These are phyloP conservation scores for Brachystomella parvula DNA, from an alignment of 1,140 invertebrate species.

Conservation along the genomic window DNA sequence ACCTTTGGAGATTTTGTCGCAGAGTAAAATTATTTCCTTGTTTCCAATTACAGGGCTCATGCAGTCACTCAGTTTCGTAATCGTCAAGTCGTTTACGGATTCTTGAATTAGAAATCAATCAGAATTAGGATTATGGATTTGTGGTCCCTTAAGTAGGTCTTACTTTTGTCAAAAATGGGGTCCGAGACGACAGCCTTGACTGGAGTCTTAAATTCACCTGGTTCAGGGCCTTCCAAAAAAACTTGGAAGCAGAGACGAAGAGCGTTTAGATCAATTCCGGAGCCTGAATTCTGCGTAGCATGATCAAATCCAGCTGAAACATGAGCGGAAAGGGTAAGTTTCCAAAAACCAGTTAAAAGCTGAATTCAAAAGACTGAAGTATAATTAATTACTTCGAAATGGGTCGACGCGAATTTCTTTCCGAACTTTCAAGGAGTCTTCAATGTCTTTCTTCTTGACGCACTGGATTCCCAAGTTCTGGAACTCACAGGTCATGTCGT, in stretches of 20 bases:
- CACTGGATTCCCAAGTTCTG: constrained; percentile 93
- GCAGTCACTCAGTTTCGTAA: constrained; percentile 75
- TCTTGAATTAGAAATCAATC: constrained; percentile 50
- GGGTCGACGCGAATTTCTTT: constrained; percentile 87
- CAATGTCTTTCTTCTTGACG: constrained; percentile 90
- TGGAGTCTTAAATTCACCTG: constrained; percentile 68
- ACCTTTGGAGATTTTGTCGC: constrained; percentile 75
- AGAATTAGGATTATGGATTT: not conserved
- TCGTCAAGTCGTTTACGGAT: constrained; percentile 83
- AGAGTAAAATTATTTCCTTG: constrained; percentile 81
- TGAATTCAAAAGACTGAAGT: no score
- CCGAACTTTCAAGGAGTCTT: constrained; percentile 69
- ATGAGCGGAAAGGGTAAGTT: no score
- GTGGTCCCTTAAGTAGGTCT: constrained; percentile 42
- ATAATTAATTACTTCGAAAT: constrained; percentile 83
- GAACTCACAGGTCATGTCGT: constrained; percentile 71
- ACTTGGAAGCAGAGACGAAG: constrained; percentile 93
- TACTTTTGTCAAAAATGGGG: constrained; percentile 90
- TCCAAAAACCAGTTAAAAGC: no score
- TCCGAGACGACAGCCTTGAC: constrained; percentile 79
- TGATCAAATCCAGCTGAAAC: constrained; percentile 77
- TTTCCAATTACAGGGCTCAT: constrained; percentile 72
- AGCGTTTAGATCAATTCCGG: constrained; percentile 78
- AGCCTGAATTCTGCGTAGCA: constrained; percentile 61
- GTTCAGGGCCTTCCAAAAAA: constrained; percentile 67